Base-by-base conservation (phyloP, 1,140 invertebrate species). In the Dreissena rostriformis region DNA sequence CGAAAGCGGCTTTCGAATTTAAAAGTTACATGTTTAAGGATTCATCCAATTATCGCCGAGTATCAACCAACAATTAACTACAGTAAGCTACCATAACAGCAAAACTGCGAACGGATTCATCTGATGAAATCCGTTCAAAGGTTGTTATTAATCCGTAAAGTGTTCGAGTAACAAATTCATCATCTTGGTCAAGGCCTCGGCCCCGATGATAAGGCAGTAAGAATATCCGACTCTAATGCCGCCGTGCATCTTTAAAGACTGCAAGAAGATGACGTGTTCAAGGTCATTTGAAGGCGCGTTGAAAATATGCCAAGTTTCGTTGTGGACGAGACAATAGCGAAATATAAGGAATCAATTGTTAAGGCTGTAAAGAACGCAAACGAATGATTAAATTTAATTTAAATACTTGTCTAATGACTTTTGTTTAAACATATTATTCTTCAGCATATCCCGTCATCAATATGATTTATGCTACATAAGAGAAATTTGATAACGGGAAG, bases 141-240 rank as follows among this genome's bases (percentile, higher is more conserved):
- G 65, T 92, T 29, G 82, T 93, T 24, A 88, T 93, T 0, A 66
- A 77, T 51, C 88, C 92, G 86, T 17, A 84, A 85, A 39, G 89
- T 93, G 15, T 90, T 92, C 78, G 93, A 93, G 82, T 65, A 92
- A 68, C 92, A 92, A 11, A 93, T 93, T 19, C 92, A 93, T 73
- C 93, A 93, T 74, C 85, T 93, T 0, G 92, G 90, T 66, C 82
- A 85, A 83, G 57, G 85, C 11, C 22, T 92, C n/a, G n/a, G 73
- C 22, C 85, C 49, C 6, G 24, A 39, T 19, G 17, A 22, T 24
- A 8, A 28, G 24, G 22, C 67, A 22, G 67, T 68, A 22, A 39
- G 26, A 28, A 26, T 68, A 28, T 17, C 19, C 24, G 22, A 24
- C 19, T 22, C 1, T 22, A 4, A 5, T 68, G 67, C 67, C 17